Evolutionary conservation across 37 sponge, comb jelly and placozoan genomes (phyloP).

Genomic region (Chondrilla cf. caribensis): DNA sequence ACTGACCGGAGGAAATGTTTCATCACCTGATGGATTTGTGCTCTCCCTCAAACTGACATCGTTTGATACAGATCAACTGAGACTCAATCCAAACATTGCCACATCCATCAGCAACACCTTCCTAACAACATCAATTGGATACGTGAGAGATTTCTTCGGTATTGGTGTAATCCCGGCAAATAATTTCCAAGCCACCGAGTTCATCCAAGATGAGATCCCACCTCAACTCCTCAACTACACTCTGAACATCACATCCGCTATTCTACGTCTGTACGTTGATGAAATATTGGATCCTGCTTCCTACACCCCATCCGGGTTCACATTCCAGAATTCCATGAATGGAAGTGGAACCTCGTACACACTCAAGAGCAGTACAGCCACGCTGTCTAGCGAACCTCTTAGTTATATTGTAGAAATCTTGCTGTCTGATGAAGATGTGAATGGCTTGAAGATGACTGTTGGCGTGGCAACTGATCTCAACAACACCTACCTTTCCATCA

Average conservation of each 20-base stretch:
- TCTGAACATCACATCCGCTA: conserved; percentile 49
- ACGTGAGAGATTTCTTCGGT: conserved; percentile 50
- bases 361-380: conserved; percentile 6
- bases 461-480: conserved; percentile 48
- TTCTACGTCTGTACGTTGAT: conserved; percentile 57
- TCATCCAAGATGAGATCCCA: conserved; percentile 60
- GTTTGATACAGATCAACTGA: conserved; percentile 71
- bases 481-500: conserved; percentile 64
- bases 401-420: background rate
- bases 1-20: conserved; percentile 69
- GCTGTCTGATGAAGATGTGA: conserved; percentile 23
- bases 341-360: background rate
- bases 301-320: conserved; percentile 60
- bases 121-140: conserved; percentile 42
- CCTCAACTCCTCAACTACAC: conserved; percentile 77
- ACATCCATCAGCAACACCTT: conserved; percentile 71
- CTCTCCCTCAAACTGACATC: conserved; percentile 51
- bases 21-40: conserved; percentile 62
- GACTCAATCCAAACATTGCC: conserved; percentile 58
- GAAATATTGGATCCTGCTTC: conserved; percentile 77
- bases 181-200: conserved; percentile 58
- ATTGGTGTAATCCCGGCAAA: conserved; percentile 59
- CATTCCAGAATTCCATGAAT: conserved; percentile 52
- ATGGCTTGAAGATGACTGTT: conserved; percentile 67
- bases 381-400: background rate